Base-by-base conservation (phyloP, 2,113 vertebrate species). In the Myotis brandtii region DNA sequence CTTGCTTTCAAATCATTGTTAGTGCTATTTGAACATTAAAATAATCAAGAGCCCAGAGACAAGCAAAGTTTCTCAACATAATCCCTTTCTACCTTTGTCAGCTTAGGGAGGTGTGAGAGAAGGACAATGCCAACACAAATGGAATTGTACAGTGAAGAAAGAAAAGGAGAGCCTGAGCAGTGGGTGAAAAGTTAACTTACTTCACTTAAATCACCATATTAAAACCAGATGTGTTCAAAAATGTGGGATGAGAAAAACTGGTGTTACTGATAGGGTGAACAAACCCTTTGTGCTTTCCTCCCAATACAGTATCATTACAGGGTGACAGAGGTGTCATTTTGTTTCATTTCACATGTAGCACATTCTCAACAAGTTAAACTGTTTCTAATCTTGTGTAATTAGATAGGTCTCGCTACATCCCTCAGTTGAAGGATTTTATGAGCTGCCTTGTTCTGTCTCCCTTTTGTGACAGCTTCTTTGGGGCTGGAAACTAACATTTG, bases 311-410 rank as follows among this genome's bases (percentile, higher is more conserved):
- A 92, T 95, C 93, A 95, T 96, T 93, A 86, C 43, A 91, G 89
- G 83, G 83, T 62, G 59, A 82, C 83, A 86, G 94, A 97, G 95
- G 87, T 97, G 87, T 95, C 95, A 89, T 93, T 96, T 96, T 77
- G 93, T 96, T 95, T 96, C 89, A 96, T 93, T 97, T 95, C 94
- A 97, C 96, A 96, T 95, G 93, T 92, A 97, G 95, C 95, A 95
- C 91, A 97, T 95, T 97, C 96, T 96, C 93, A 95, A 94, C 96
- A 94, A 97, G 80, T 97, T 96, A 96, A 97, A 97, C 95, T 88
- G 52, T 97, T 96, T 97, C 94, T 97, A 97, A 97, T 97, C 93
- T 93, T 93, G 76, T 97, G 94, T 97, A 97, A 97, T 97, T 97
- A 97, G 97, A 96, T 96, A 97, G 96, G 96, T 89, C 90, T 97